Evolutionary conservation across 2,888 invertebrate genomes (phyloP), one percentile per base, ranked within the genome.

Genomic region (Rhagium mordax): DNA sequence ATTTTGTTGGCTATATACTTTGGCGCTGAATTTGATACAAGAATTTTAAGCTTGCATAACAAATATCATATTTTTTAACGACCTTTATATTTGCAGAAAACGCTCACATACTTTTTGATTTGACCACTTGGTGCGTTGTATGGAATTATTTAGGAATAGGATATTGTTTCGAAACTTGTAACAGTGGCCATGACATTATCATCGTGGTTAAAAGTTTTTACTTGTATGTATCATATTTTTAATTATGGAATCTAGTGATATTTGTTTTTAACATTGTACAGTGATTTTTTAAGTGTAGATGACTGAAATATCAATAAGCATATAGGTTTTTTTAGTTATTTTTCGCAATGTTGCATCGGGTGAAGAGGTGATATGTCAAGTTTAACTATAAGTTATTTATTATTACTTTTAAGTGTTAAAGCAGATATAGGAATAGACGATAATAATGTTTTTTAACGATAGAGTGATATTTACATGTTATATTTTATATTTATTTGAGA

Each of bases 221-320:
- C 62, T 62, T 70, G 62, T 59, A 70, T 27, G 47, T 70, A 68
- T 60, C 59, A 7, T 20, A 41, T 49, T 48, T 47, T 59, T 59
- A 62, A 51, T 72, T 68, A 71, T 66, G 70, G 51, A 69, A 65
- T 57, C 72, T 78, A 82, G 82, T 81, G 82, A 82, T 83, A 79
- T 79, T 83, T 84, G 79, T 80, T 82, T 81, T 84, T 79, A 81
- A 83, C 82, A 82, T 75, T 84, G 85, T 85, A 85, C 83, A 85
- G 85, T 85, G 84, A 84, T 83, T 84, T 83, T 83, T 81, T 82
- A 84, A 74, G 78, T 71, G 84, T 85, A 86, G 86, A 78, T 84
- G 85, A 85, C 85, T 86, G 85, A 85, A 83, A 79, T 81, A 81
- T 81, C 78, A 81, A 80, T 83, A 82, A 81, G 80, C 81, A 81